Conservation (phyloP, 2,888 invertebrate genomes). For the Xestia c-nigrum region DNA sequence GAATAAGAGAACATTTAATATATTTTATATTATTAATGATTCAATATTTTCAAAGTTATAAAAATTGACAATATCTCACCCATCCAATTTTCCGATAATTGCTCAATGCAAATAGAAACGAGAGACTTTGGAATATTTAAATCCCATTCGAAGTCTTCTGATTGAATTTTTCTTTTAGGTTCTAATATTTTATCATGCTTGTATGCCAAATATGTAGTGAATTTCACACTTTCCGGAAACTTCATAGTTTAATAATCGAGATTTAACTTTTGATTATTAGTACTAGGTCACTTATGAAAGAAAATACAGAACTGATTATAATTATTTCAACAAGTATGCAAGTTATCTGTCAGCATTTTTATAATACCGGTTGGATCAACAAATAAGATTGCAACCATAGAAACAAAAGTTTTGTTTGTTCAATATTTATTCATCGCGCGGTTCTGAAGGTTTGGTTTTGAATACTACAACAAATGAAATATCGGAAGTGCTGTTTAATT, state of each 20-base stretch:
- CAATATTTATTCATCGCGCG: constrained; percentile 29
- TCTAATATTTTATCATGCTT: constrained; percentile 81
- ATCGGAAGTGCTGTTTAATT: constrained; percentile 41
- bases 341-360: background rate
- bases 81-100: constrained; percentile 86
- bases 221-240: constrained; percentile 82
- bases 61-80: constrained; percentile 73
- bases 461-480: background rate
- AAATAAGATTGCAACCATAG: constrained; percentile 49
- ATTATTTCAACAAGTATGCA: background rate
- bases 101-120: constrained; percentile 85
- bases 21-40: background rate
- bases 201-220: constrained; percentile 85
- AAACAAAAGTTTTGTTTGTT: constrained; percentile 35
- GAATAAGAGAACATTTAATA: background rate
- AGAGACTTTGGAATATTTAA: constrained; percentile 85
- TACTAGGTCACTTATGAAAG: background rate
- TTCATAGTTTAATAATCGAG: constrained; percentile 69
- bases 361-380: background rate
- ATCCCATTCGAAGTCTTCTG: constrained; percentile 90
- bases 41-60: background rate
- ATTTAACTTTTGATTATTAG: background rate
- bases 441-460: background rate
- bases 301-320: background rate
- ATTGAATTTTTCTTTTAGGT: constrained; percentile 81